phyloP scores from a whole-genome alignment of 2,888 invertebrate species.

The Chelonus formosanus region DNA sequence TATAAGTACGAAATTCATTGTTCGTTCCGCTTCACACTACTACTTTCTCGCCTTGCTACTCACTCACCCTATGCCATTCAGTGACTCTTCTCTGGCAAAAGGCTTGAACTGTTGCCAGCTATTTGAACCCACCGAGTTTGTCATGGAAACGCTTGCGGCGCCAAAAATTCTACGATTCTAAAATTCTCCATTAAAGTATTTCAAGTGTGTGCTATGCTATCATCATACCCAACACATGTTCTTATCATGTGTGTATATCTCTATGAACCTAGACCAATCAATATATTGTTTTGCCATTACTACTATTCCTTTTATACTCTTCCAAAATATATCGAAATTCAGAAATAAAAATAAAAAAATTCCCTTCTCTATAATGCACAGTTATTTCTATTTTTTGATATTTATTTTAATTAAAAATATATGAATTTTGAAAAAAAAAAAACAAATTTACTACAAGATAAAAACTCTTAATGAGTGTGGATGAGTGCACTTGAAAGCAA shows the following conservation, averaged over 20 bases:
- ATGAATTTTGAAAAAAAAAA: too few species aligned
- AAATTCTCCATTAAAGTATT: conserved; percentile 31
- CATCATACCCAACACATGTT: background rate
- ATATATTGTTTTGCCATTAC: too few species aligned
- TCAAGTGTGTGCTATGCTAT: conserved; percentile 4
- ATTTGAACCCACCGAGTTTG: conserved; percentile 32
- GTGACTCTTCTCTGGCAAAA: conserved; percentile 24
- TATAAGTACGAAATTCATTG: conserved; percentile 62
- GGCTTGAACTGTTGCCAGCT: conserved; percentile 41
- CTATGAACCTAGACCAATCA: too few species aligned
- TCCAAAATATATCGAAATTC: too few species aligned
- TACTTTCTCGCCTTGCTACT: conserved; percentile 28
- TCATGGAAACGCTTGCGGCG: conserved; percentile 36
- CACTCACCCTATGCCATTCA: conserved; percentile 13
- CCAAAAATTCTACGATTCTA: conserved; percentile 38
- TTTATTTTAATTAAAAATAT: too few species aligned
- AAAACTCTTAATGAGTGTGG: too few species aligned
- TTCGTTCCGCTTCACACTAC: conserved; percentile 42
- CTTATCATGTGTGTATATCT: conserved; percentile 1
- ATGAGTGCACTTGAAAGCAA: too few species aligned
- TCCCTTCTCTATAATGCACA: too few species aligned
- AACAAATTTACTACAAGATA: too few species aligned
- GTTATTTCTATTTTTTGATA: too few species aligned
- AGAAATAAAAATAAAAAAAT: too few species aligned
- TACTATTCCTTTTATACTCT: too few species aligned